phyloP scores from a whole-genome alignment of 2,113 vertebrate species.

The Terrapene triunguis region DNA sequence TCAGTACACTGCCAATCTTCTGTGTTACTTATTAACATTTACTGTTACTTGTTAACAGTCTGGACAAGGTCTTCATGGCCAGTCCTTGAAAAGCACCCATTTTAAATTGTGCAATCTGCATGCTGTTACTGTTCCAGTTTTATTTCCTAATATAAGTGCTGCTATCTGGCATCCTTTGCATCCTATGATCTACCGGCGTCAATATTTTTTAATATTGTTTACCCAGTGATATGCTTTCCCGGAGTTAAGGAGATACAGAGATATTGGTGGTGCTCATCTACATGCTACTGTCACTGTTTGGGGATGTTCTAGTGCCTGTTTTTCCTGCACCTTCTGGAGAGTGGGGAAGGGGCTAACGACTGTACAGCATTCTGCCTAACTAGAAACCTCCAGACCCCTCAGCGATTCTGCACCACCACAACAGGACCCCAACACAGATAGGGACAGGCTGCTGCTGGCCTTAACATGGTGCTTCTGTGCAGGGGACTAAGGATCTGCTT shows the following conservation, averaged over 20 bases:
- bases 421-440: rapidly evolving
- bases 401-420: rapidly evolving
- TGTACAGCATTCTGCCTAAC: rapidly evolving
- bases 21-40: neutral
- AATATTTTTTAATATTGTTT: neutral
- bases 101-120: neutral
- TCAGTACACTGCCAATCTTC: neutral
- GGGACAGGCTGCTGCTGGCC: neutral
- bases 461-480: neutral
- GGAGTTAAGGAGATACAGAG: neutral
- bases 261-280: neutral
- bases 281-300: neutral
- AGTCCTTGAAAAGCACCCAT: neutral
- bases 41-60: slow-evolving; percentile 20
- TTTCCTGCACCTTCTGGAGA: rapidly evolving
- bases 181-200: rapidly evolving
- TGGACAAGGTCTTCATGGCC: neutral
- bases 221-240: neutral
- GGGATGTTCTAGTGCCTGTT: neutral
- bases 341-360: neutral
- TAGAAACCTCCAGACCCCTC: neutral
- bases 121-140: rapidly evolving
- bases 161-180: neutral
- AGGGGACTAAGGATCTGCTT: neutral
- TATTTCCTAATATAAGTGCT: neutral